phyloP scores from a whole-genome alignment of 2,888 invertebrate genomes.

The Rhogogaster chlorosoma region DNA sequence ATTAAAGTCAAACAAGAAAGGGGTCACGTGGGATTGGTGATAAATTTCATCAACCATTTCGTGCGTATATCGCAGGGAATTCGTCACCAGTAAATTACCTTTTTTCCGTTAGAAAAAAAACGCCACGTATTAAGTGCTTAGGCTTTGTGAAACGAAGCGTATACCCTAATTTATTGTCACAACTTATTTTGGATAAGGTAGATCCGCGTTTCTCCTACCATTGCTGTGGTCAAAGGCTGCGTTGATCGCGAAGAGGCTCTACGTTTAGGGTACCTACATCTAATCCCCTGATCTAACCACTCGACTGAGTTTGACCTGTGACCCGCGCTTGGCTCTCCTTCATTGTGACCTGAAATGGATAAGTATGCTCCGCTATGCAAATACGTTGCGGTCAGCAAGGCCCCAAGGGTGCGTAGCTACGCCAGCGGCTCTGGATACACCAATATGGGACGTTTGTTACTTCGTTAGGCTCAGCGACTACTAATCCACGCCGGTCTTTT shows the following conservation, averaged over 20 bases:
- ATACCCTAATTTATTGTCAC: constrained; percentile 22
- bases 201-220: constrained; percentile 3
- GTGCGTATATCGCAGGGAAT: constrained; percentile 7
- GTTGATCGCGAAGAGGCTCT: constrained; percentile 14
- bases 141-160: constrained; percentile 22
- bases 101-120: constrained; percentile 9
- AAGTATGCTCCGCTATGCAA: constrained; percentile 42
- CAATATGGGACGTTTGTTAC: constrained; percentile 46
- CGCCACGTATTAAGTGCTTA: constrained; percentile 25
- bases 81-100: neutral
- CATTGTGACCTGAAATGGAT: constrained; percentile 40
- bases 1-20: constrained; percentile 14
- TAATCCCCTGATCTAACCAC: constrained; percentile 40
- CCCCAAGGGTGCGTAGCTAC: constrained; percentile 18
- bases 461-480: constrained; percentile 31
- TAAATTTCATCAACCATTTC: constrained; percentile 17
- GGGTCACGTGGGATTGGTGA: constrained; percentile 23
- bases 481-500: constrained; percentile 38
- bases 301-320: constrained; percentile 40
- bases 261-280: constrained; percentile 3
- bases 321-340: constrained; percentile 37
- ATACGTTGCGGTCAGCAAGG: constrained; percentile 41
- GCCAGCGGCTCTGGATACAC: constrained; percentile 6
- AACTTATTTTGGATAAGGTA: constrained; percentile 19
- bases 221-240: constrained; percentile 6